Percentiles rank a stretch among this genome's conserved stretches.
These are phyloP conservation scores for Polymixis flavicincta DNA, from an alignment of 2,888 invertebrate species.

Conservation along the genomic window DNA sequence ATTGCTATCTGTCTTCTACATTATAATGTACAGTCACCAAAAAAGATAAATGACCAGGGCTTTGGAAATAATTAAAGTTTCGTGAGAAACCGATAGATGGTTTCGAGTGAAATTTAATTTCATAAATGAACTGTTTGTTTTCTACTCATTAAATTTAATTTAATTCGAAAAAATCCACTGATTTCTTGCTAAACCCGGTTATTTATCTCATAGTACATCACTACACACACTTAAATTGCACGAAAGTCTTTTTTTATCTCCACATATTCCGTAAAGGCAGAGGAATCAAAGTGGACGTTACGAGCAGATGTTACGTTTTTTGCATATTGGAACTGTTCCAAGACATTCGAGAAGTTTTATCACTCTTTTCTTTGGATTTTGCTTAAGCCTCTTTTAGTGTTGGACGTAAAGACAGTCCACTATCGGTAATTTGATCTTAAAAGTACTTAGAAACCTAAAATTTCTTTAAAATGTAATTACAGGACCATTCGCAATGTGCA, in stretches of 20 bases:
- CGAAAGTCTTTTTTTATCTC: constrained; percentile 44
- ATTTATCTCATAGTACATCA: no score
- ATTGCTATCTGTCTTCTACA: no score
- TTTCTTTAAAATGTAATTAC: neutral
- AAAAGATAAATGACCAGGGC: no score
- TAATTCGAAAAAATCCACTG: no score
- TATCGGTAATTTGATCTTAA: neutral
- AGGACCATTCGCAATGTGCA: neutral
- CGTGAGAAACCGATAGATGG: no score
- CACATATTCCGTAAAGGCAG: constrained; percentile 27
- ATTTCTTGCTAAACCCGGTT: no score
- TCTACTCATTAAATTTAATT: no score
- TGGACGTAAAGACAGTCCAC: neutral
- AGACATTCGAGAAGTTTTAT: constrained; percentile 61
- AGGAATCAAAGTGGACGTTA: constrained; percentile 55
- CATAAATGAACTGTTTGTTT: no score
- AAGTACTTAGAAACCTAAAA: neutral
- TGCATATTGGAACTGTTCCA: constrained; percentile 65
- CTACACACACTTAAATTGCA: constrained; percentile 23
- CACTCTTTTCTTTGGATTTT: constrained; percentile 54
- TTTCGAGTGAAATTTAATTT: no score
- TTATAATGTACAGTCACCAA: no score
- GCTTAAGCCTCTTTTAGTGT: constrained; percentile 33
- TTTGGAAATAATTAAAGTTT: no score
- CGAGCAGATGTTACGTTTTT: constrained; percentile 65